Percentiles rank a stretch among this genome's conserved stretches.
These are phyloP conservation scores for Hydropotes inermis DNA, from an alignment of 2,113 vertebrate species.

Conservation along the genomic window DNA sequence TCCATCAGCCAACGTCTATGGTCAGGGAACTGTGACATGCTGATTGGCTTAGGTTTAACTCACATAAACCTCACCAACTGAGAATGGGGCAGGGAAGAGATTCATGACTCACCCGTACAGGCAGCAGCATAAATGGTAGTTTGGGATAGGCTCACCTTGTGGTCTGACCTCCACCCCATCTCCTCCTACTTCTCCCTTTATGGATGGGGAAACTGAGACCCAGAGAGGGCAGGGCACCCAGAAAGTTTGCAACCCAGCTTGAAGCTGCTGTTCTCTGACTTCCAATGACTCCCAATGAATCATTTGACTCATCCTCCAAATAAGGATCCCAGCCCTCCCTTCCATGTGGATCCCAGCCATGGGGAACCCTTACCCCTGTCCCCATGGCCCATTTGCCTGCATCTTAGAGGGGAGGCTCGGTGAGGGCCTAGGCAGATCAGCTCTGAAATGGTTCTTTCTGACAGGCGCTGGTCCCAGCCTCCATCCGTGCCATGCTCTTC, in stretches of 20 bases:
- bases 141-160: not conserved
- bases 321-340: not conserved
- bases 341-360: not conserved
- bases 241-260: not conserved
- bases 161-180: not conserved
- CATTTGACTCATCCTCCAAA: not conserved
- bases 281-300: not conserved
- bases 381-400: not conserved
- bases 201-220: not conserved
- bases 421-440: not conserved
- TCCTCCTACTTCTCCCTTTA: not conserved
- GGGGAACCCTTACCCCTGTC: not conserved
- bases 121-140: not conserved
- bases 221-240: not conserved
- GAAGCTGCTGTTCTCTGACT: not conserved
- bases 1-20: not conserved
- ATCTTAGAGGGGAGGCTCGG: not conserved
- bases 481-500: slow-evolving; percentile 83
- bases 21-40: not conserved
- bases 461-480: slow-evolving; percentile 79
- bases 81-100: not conserved
- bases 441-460: not conserved
- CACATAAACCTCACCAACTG: not conserved
- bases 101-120: not conserved
- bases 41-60: not conserved